A percentile compares a stretch with the other conserved stretches of the same genome.
Evolutionary conservation across 2,888 invertebrate species (phyloP).

Genomic region (Macrophya annulata): DNA sequence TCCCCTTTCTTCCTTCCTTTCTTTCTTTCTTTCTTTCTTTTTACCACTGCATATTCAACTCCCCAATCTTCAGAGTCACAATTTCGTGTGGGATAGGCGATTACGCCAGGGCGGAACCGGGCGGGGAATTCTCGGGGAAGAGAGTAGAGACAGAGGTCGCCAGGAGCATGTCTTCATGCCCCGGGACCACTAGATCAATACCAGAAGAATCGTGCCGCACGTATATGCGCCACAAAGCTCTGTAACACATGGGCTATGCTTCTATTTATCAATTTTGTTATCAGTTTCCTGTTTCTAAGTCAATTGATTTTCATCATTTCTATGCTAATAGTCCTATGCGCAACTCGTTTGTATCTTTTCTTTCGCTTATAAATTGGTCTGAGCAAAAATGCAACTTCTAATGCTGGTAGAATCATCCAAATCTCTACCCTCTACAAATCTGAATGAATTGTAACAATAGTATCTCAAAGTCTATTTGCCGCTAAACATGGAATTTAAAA

Average conservation of each 20-base stretch:
- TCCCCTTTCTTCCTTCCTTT: background rate
- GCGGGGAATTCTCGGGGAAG: slow-evolving; percentile 17
- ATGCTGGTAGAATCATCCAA: background rate
- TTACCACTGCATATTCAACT: slow-evolving; percentile 2
- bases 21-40: background rate
- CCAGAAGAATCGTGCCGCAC: slow-evolving; percentile 39
- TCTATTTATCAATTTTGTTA: background rate
- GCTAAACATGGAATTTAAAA: too few relatives aligned
- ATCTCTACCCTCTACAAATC: background rate
- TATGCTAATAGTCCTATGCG: background rate
- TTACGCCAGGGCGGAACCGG: background rate
- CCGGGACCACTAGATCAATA: slow-evolving; percentile 50
- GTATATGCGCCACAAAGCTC: slow-evolving; percentile 28
- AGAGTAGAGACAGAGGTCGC: slow-evolving; percentile 47
- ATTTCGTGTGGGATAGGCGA: background rate
- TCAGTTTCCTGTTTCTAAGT: background rate
- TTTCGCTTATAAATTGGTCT: background rate
- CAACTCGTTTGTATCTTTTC: background rate
- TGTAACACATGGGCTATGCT: slow-evolving; percentile 6
- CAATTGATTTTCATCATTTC: background rate
- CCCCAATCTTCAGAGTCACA: background rate
- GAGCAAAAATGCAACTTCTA: background rate
- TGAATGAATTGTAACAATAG: background rate
- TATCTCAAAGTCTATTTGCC: background rate
- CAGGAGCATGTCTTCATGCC: slow-evolving; percentile 36